These are phyloP conservation scores for Alviniconcha marisindica DNA, from an alignment of 1,140 invertebrate species.

Conservation along the genomic window DNA sequence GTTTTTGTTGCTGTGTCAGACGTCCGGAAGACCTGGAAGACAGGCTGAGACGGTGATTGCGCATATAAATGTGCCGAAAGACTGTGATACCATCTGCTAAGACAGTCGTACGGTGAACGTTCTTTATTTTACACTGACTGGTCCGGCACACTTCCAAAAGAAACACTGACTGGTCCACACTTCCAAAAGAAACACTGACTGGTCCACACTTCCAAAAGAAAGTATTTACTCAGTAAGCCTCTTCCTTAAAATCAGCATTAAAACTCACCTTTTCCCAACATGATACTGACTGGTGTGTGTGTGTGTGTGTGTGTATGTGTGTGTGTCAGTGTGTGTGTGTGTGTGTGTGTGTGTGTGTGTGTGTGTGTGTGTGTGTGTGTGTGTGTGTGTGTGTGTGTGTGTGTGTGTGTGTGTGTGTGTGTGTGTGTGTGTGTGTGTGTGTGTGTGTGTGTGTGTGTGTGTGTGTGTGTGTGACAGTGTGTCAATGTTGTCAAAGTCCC, in stretches of 20 bases:
- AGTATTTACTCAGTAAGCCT: too few relatives aligned
- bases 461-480: neutral
- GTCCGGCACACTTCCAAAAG: too few relatives aligned
- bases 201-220: too few relatives aligned
- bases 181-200: too few relatives aligned
- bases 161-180: too few relatives aligned
- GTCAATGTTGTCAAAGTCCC: neutral
- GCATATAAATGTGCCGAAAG: too few relatives aligned
- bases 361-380: neutral
- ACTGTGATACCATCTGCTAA: too few relatives aligned
- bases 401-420: neutral
- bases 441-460: neutral
- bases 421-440: constrained; percentile 13
- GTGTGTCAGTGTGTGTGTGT: constrained; percentile 23
- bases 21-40: too few relatives aligned
- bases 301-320: constrained; percentile 27
- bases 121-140: neutral
- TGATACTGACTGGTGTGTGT: constrained; percentile 7
- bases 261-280: neutral
- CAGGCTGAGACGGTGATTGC: neutral
- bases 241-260: too few relatives aligned
- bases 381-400: neutral
- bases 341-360: constrained; percentile 15
- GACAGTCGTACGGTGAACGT: too few relatives aligned
- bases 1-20: too few relatives aligned